phyloP scores from a whole-genome alignment of 1,140 invertebrate species.

The Dendrolimus punctatus region DNA sequence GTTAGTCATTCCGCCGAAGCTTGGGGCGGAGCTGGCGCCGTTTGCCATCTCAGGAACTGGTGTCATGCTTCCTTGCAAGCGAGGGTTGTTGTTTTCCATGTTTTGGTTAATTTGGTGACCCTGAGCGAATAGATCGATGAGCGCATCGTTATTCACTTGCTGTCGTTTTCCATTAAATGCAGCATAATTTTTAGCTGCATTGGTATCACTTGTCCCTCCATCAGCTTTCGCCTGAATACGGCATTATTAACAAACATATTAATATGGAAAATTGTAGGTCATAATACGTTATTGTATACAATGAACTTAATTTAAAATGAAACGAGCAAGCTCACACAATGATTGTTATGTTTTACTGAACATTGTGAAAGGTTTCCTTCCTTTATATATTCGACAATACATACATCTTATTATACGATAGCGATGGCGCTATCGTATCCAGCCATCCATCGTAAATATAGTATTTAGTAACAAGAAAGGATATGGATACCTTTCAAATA shows the following conservation, averaged over 20 bases:
- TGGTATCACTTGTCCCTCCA: slow-evolving; percentile 8
- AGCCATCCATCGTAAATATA: too few relatives aligned
- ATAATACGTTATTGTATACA: background rate
- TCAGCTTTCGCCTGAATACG: slow-evolving; percentile 21
- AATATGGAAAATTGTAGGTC: slow-evolving; percentile 1
- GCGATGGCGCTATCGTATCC: too few relatives aligned
- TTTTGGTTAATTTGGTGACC: slow-evolving; percentile 31
- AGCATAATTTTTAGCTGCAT: slow-evolving; percentile 16
- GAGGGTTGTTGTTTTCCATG: slow-evolving; percentile 44
- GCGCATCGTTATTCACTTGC: slow-evolving; percentile 31
- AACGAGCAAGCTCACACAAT: slow-evolving; percentile 1
- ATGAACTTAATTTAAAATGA: background rate
- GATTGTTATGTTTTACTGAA: background rate
- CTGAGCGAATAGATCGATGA: slow-evolving; percentile 42
- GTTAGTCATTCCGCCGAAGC: slow-evolving; percentile 44
- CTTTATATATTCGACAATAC: background rate
- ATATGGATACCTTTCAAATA: too few relatives aligned
- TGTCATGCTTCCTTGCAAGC: slow-evolving; percentile 20
- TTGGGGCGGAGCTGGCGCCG: slow-evolving; percentile 28
- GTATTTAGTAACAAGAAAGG: too few relatives aligned
- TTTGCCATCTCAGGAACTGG: slow-evolving; percentile 18
- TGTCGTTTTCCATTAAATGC: slow-evolving; percentile 34
- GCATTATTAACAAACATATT: slow-evolving; percentile 24
- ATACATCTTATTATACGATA: too few relatives aligned
- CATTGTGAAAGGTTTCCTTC: background rate